Evolutionary conservation across 1,140 invertebrate species (phyloP), one percentile per base, ranked within the genome.

Genomic region (Drosophila baimaii): DNA sequence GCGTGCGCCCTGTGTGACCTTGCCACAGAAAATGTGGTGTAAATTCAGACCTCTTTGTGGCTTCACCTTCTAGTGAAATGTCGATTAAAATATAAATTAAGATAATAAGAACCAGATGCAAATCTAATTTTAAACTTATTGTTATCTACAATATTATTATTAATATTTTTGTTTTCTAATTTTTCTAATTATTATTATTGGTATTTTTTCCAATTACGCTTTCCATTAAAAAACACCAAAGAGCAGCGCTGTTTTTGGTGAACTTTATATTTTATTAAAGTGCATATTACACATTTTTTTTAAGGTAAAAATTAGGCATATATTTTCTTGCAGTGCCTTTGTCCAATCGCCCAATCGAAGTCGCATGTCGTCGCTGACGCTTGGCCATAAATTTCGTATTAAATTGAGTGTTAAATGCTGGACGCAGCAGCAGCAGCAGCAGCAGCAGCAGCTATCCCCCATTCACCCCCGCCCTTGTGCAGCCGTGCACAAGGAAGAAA

Each of bases 341-440:
- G 47, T 44, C 41, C 35, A 63, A 74, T 43, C 58, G 37, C 29
- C 75, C 19, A 63, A 71, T 62, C 57, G 63, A 54, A 80, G 29
- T 79, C 70, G 79, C 75, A 88, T 88, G 82, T 86, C 83, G 83
- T 80, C 79, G 83, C 76, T 86, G 68, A 79, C 68, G 83, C 80
- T 86, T 66, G 83, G 58, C 85, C 84, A 88, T 88, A 88, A 88
- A 88, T 88, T 88, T 89, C 84, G 84, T 84, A 88, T 88, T 88
- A 89, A 88, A 88, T 88, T 88, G 84, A 88, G 84, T 88, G 84
- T 88, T 88, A 88, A 88, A 88, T 89, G 85, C 84, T 88, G 84
- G 84, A 83, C 80, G 64, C 81, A 72, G 81, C 79, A 79, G 56
- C 82, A 52, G 37, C 56, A 43, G 44, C 57, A 44, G 23, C 37